Base-by-base conservation (phyloP, 2,797 vertebrate genomes). In the Microctenopoma steveboyesi region DNA sequence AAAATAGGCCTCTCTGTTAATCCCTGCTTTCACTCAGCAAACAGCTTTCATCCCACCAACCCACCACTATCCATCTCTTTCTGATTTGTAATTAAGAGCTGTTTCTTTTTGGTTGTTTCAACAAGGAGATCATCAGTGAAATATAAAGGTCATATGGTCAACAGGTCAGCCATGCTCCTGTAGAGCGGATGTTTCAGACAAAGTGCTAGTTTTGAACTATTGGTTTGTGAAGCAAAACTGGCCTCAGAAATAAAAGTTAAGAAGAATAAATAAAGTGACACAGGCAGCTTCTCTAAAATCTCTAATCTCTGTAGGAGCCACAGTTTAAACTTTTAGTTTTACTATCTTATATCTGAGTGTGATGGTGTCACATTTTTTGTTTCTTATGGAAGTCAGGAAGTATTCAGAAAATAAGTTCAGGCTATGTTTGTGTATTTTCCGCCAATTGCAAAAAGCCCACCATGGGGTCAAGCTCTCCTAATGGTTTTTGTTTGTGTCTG, bases 1-100 rank as follows among this genome's bases (percentile, higher is more conserved):
- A 79, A 91, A 91, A 92, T 91, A 90, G 89, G 82, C 79, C 87
- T 88, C 67, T 58, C 56, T 1, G 59, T 84, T 91, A 92, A 92
- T 91, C 88, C 88, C 79, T 74, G 82, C 72, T 74, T 67, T 66
- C 72, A 78, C 78, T 43, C 61, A 76, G 71, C 80, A 75, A 87
- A 85, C 69, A n/a, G 69, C 69, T 69, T 81, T 87, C 76, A 84
- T 87, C 73, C 83, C 69, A 61, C 66, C 72, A 35, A 64, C 58
- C 78, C 75, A 57, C 63, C 2, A 6, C 64, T 48, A 64, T 42
- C 52, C 47, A 39, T 52, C 66, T 58, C 65, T 25, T 66, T 57
- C 65, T 87, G 72, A 91, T 87, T 82, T 80, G 82, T 87, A 81
- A 87, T 85, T 83, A 83, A 82, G 68, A 81, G 59, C 54, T 1